A percentile compares a stretch with the other conserved stretches of the same genome.
Conservation (phyloP, 1,140 invertebrate species). For the Hylyphantes graminicola region DNA sequence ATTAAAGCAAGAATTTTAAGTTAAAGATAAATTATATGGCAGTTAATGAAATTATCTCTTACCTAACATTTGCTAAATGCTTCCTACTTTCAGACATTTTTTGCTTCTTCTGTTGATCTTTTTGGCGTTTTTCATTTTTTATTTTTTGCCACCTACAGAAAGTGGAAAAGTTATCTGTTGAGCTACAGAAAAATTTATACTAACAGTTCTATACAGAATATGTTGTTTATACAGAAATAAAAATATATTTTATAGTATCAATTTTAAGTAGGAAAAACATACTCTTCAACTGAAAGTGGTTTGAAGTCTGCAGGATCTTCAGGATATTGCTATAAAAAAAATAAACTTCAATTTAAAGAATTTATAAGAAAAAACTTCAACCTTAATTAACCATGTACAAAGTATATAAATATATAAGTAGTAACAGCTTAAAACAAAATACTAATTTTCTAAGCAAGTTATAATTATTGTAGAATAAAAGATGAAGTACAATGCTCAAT, state of each 20-base stretch:
- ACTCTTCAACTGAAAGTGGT: conserved; percentile 91
- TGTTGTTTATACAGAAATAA: not conserved
- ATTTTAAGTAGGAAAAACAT: conserved; percentile 61
- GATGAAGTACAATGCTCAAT: too few relatives aligned
- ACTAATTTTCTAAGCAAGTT: too few relatives aligned
- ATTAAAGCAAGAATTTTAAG: too few relatives aligned
- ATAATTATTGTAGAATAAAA: too few relatives aligned
- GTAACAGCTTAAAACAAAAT: too few relatives aligned
- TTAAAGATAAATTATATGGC: too few relatives aligned
- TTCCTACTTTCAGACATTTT: conserved; percentile 95
- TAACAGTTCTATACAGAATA: too few relatives aligned
- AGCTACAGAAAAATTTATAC: not conserved
- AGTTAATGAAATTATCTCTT: conserved; percentile 12
- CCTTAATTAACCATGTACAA: too few relatives aligned
- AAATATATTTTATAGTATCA: not conserved
- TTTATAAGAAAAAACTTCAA: too few relatives aligned
- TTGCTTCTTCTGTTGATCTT: conserved; percentile 82
- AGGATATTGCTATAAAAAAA: conserved; percentile 77
- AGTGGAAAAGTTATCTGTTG: not conserved
- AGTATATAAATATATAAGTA: too few relatives aligned
- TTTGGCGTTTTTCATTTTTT: conserved; percentile 94
- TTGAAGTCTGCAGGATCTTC: conserved; percentile 99
- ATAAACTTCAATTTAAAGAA: not conserved
- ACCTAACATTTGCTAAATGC: conserved; percentile 91
- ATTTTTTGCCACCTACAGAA: conserved; percentile 71